phyloP scores from a whole-genome alignment of 2,113 vertebrate species.

The Silurus asotus region DNA sequence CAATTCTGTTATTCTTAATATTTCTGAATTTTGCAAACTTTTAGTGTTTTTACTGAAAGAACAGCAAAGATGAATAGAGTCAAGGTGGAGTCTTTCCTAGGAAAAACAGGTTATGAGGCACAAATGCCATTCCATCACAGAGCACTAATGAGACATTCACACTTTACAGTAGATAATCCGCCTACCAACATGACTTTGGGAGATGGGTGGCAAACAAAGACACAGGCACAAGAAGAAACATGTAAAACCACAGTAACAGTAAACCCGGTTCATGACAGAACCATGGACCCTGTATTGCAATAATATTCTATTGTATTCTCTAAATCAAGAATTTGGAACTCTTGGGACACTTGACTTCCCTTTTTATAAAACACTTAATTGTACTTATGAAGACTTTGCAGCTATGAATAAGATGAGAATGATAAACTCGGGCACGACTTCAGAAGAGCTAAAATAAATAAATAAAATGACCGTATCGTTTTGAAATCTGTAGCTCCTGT shows the following conservation, averaged over 20 bases:
- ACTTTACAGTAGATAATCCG: background rate
- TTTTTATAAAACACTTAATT: background rate
- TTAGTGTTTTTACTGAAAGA: background rate
- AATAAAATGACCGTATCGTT: background rate
- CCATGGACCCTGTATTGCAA: too few species aligned
- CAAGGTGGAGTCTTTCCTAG: background rate
- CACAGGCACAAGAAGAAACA: background rate
- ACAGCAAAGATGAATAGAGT: background rate
- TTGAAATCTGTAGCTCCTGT: background rate
- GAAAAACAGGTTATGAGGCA: background rate
- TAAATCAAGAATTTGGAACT: background rate
- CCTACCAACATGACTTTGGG: background rate
- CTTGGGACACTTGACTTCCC: background rate
- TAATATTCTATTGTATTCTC: background rate
- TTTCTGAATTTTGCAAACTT: background rate
- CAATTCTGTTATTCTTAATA: too few species aligned
- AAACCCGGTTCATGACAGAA: background rate
- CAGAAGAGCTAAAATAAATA: background rate
- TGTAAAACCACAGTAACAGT: background rate
- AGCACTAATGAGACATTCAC: background rate
- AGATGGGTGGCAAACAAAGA: background rate
- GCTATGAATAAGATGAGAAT: background rate
- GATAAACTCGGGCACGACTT: background rate
- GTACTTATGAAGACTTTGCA: too few species aligned
- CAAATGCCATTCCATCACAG: background rate